Base-by-base conservation (phyloP, 2,113 vertebrate species). In the Leucosticte australis region DNA sequence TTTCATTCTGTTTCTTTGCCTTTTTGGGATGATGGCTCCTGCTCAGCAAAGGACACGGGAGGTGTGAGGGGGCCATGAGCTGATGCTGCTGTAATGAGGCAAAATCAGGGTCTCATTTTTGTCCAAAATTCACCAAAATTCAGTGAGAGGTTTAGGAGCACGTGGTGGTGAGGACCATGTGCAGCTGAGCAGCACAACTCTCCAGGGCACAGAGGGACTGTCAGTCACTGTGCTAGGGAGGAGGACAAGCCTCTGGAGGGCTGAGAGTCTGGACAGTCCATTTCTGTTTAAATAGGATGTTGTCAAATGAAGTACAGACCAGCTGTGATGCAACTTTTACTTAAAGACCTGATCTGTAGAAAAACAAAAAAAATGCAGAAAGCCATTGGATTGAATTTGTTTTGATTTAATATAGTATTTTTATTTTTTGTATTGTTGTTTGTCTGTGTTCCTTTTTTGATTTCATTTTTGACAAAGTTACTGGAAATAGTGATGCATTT, bases 41-140 rank as follows among this genome's bases (percentile, higher is more conserved):
- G 50, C 33, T 23, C 73, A 71, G 69, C 0, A 5, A 81, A 83
- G 52, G 22, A 3, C 18, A 15, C 1, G 0, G 0, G 1, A 30
- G 15, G 7, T 65, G 6, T 44, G 47, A 52, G 39, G 50, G n/a
- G 42, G 31, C 8, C 28, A 1, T 24, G 79, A 60, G 24, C 15
- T 49, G 52, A 22, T 47, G 52, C 26, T 84, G 74, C 44, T 76
- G 5, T 68, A 18, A 24, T 20, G 35, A 89, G 26, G 69, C 7
- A 56, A 53, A 91, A 81, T 37, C 2, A 2, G 33, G 41, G 20
- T 18, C 13, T 77, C 1, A 1, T 15, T 74, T 76, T 80, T 5
- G 1, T 33, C 67, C 33, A 4, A 9, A 44, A 41, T 60, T 27
- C 6, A 21, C 46, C 69, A 57, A 20, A 47, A 47, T 41, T 49